Conservation (phyloP, 2,797 vertebrate species). For the Etheostoma perlongum region DNA sequence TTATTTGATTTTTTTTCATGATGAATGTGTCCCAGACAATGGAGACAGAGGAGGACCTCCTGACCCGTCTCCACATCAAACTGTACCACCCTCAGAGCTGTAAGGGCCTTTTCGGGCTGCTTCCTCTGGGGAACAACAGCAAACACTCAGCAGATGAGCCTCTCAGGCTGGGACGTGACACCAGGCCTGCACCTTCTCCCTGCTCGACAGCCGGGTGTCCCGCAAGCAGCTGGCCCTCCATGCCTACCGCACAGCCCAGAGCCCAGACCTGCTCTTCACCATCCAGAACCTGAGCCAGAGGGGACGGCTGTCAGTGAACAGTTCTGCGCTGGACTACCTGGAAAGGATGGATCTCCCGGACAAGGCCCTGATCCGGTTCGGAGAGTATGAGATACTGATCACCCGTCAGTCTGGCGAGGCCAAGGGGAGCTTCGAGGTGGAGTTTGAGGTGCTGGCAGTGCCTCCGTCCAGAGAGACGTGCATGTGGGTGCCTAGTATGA, state of each 20-base stretch:
- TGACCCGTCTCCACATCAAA: constrained; percentile 87
- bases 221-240: constrained; percentile 89
- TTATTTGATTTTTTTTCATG: neutral
- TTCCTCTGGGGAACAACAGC: constrained; percentile 76
- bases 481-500: constrained; percentile 43
- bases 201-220: constrained; percentile 88
- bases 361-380: constrained; percentile 88
- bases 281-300: constrained; percentile 94
- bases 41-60: constrained; percentile 89
- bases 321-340: constrained; percentile 83
- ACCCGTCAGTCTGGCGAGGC: constrained; percentile 87
- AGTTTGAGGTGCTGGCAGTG: constrained; percentile 81
- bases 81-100: constrained; percentile 87
- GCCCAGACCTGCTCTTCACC: constrained; percentile 82
- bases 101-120: constrained; percentile 78
- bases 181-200: constrained; percentile 82
- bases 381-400: constrained; percentile 89
- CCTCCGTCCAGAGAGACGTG: constrained; percentile 85
- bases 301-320: constrained; percentile 82
- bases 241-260: constrained; percentile 83
- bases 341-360: constrained; percentile 88
- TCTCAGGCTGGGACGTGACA: constrained; percentile 88
- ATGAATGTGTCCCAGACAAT: constrained; percentile 80
- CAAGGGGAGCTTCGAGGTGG: constrained; percentile 86
- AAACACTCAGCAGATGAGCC: constrained; percentile 81